Evolutionary conservation across 2,888 invertebrate genomes (phyloP), one percentile per base, ranked within the genome.

Genomic region (Allygus modestus): DNA sequence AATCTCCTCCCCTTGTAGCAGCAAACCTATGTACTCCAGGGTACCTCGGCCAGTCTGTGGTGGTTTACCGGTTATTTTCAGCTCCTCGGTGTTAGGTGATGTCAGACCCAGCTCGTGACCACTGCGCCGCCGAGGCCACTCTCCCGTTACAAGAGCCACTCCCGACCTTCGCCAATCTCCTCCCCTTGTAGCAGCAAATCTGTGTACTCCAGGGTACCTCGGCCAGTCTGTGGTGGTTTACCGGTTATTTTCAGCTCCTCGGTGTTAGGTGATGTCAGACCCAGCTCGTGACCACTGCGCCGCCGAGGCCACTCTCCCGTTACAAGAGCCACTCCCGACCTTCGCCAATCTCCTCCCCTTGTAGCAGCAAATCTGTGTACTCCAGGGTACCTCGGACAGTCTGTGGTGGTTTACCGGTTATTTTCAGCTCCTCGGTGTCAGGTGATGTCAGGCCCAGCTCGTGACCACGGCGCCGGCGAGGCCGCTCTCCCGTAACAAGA

Each of bases 281-380:
- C n/a, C n/a, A n/a, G n/a, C n/a, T n/a, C 51, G 7, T 2, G 51
- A 15, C 15, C 15, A 5, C 7, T 51, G 51, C 4, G 11, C 4
- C 51, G 17, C 15, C 51, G 51, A 51, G 51, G 51, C 51, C 51
- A 17, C 51, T n/a, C n/a, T 15, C 4, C 51, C 51, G 51, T 51
- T 51, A 51, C 51, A 51, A 51, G 7, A 51, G 51, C 4, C 37
- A 51, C 51, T 51, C 51, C 51, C 51, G 51, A 51, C 51, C 51
- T 51, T n/a, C n/a, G n/a, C n/a, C n/a, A n/a, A n/a, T n/a, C n/a
- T 2, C n/a, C 51, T 12, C 51, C 2, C 51, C 51, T n/a, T 4
- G 11, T 17, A 17, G 51, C 51, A n/a, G 51, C 51, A 51, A 2
- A 51, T 15, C 51, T 51, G n/a, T 15, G 51, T 51, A 51, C 51